Evolutionary conservation across 2,888 invertebrate species (phyloP), one percentile per base, ranked within the genome.

Genomic region (Bombyx huttoni): DNA sequence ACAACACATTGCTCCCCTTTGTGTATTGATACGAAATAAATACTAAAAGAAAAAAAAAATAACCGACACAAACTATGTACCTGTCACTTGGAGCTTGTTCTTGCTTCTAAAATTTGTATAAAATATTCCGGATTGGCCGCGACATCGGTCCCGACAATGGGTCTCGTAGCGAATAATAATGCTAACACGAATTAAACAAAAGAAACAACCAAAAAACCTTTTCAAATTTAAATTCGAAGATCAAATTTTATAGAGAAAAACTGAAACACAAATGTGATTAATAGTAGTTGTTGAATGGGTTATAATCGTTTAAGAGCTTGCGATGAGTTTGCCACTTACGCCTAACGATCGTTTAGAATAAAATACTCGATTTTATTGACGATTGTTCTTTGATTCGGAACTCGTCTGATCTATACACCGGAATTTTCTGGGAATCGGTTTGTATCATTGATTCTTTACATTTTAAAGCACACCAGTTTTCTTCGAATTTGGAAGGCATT

Each of bases 91-190:
- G 65, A 63, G 73, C 78, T 79, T 84, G 83, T 84, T 88, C 79
- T 86, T 87, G 77, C 86, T 82, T 83, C 83, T 82, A 81, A 85
- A 85, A 87, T 87, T 87, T 86, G 86, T 86, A 86, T 87, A 87
- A 88, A 84, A 85, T 87, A 88, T 88, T 85, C 87, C 67, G 76
- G 73, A 70, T 68, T 68, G 70, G 71, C 73, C 75, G 75, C 75
- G 74, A 71, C 79, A 78, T 40, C 40, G 40, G 9, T 68, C 69
- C 78, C 74, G 76, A 75, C 80, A 76, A 72, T 77, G 71, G 72
- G 70, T 73, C 73, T 64, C 70, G 71, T 73, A 67, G 70, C 67
- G 66, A 72, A 77, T 71, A 77, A 78, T 67, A 75, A 73, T 65
- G 67, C 67, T 67, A 73, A 72, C 63, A 64, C 68, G 69, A 70